Base-by-base conservation (phyloP, 1,140 invertebrate genomes). In the Thaumatotibia leucotreta region DNA sequence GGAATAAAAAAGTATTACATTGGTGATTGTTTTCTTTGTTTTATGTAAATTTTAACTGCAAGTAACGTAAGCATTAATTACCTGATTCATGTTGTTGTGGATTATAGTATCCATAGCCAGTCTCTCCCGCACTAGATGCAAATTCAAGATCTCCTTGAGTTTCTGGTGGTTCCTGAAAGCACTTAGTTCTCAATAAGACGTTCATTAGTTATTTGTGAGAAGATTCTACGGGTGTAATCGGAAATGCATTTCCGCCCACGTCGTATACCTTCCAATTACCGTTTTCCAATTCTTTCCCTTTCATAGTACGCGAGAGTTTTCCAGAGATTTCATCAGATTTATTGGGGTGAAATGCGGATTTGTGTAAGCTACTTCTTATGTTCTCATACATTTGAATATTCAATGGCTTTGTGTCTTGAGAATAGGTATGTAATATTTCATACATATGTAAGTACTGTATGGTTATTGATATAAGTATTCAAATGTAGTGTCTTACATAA, bases 61-160 rank as follows among this genome's bases (percentile, higher is more conserved):
- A 65, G 66, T 64, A 45, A 20, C 17, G 9, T 67, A 61, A 64
- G 10, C 58, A 66, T 22, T 65, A 54, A 66, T 80, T 77, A 96
- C 96, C 93, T 95, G 93, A 70, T 93, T 94, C 66, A 92, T 88
- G 76, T 94, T 95, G 71, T 94, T 94, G 58, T 94, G 91, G 23
- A 94, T 92, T 65, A 97, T 97, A 39, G 93, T 93, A 39, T 97
- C 95, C 39, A 96, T 88, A 2, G 96, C 95, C 32, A 98, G 89
- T 68, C 93, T 92, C 64, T 96, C 93, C 66, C 93, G 92, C 14
- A 94, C 94, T 52, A 97, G 94, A 85, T 98, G 97, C 71, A 98
- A 92, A 70, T 95, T 94, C 11, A 98, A 84, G 69, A 98, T 95
- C 68, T 97, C 95, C 58, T 89, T 92, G 69, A 97, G 91, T 66